Evolutionary conservation across 1,140 invertebrate genomes (phyloP).

Genomic region (Bombus consobrinus): DNA sequence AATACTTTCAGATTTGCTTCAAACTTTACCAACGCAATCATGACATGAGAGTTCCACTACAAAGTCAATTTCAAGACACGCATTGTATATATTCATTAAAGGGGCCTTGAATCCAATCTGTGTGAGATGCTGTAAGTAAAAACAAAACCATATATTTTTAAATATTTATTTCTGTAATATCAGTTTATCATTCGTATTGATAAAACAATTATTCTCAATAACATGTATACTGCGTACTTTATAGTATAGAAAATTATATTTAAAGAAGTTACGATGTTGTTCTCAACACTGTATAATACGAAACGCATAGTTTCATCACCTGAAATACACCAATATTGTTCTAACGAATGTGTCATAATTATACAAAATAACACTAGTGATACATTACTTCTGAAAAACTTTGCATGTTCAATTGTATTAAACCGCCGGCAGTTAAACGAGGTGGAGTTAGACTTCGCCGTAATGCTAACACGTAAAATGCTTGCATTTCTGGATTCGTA

Average conservation of each 20-base stretch:
- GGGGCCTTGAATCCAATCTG: too few relatives aligned
- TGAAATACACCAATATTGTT: background rate
- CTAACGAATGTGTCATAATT: background rate
- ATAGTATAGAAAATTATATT: too few relatives aligned
- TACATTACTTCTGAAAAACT: slow-evolving; percentile 3
- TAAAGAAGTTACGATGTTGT: background rate
- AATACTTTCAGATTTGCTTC: too few relatives aligned
- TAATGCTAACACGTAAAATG: background rate
- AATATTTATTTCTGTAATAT: background rate
- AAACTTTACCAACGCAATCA: too few relatives aligned
- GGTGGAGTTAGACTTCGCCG: background rate
- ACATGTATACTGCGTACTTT: background rate
- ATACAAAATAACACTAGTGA: background rate
- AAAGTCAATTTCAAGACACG: too few relatives aligned
- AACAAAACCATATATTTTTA: background rate
- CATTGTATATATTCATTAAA: too few relatives aligned
- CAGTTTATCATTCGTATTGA: too few relatives aligned
- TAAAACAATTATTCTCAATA: background rate
- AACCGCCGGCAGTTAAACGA: background rate
- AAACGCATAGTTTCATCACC: background rate
- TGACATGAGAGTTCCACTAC: too few relatives aligned
- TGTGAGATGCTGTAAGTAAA: too few relatives aligned
- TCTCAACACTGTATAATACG: background rate
- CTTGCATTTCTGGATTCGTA: background rate
- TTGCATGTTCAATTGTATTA: background rate